Base-by-base conservation (phyloP, 1,140 invertebrate genomes). In the Rhyacophila brunnea region DNA sequence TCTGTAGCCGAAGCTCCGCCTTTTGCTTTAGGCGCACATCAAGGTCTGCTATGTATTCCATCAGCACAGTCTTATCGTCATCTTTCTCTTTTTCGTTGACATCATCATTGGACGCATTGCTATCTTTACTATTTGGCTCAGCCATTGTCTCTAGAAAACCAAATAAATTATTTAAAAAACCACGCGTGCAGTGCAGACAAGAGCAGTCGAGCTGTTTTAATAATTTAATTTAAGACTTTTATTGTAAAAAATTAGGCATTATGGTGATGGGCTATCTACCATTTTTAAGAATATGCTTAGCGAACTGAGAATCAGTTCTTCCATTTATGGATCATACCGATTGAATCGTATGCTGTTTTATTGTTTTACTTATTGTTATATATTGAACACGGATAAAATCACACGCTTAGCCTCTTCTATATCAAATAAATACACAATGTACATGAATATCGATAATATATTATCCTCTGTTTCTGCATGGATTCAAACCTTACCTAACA, bases 1-100 rank as follows among this genome's bases (percentile, higher is more conserved):
- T 93, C 45, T 81, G 74, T 54, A 81, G 79, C 51, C 91, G 79
- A 14, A 93, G 70, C 67, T 88, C 84, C 51, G 83, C 80, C 77
- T 93, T 95, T 6, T 73, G 66, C 53, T 77, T 76, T 14, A 83
- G 75, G 63, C 81, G 80, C 1, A 71, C 70, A 66, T 80, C 73
- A 47, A 83, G 66, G 58, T 80, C 81, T 44, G 52, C 62, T 20
- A 83, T 68, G 47, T 83, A 84, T 61, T 79, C 75, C 36, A 62
- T 46, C 9, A 54, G 19, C 3, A 28, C 28, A 14, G 38, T 43
- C 14, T 43, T 52, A 10, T 52, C 50, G n/a, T 52, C 50, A 42
- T 52, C 48, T 18, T 50, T 52, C 13, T 42, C 42, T 42, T 36
- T 20, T 14, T 36, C 7, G n/a, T 10, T 11, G 4, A 6, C 50